These are phyloP conservation scores for Pentamera pediparva DNA, from an alignment of 53 echinoderm and acorn worm species.

Conservation along the genomic window DNA sequence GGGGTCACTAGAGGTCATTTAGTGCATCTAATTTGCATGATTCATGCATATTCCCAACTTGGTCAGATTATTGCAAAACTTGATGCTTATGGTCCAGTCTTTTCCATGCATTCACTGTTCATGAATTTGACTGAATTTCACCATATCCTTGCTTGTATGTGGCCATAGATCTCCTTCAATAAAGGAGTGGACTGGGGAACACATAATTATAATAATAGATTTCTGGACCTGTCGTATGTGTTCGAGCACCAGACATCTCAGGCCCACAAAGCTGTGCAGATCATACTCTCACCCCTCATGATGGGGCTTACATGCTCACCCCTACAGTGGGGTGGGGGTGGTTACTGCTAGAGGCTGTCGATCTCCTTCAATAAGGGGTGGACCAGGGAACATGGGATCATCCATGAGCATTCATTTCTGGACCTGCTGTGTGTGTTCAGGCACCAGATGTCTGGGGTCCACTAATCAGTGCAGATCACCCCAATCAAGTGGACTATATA, in stretches of 20 bases:
- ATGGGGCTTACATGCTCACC: no score
- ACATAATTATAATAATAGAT: conserved; percentile 71
- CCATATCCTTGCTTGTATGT: no score
- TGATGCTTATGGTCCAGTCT: no score
- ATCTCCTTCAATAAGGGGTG: conserved; percentile 84
- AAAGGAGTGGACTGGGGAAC: conserved; percentile 71
- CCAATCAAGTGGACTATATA: no score
- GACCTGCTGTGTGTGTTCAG: conserved; percentile 93
- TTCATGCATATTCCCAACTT: no score
- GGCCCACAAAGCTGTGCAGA: conserved; percentile 79
- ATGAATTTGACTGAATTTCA: no score
- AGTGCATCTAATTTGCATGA: no score
- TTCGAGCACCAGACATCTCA: conserved; percentile 85
- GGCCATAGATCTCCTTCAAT: conserved; percentile 90
- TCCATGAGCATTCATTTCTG: conserved; percentile 90
- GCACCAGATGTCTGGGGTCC: conserved; percentile 85
- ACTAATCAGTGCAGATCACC: conserved; percentile 73
- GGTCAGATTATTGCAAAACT: no score
- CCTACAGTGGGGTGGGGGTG: background rate
- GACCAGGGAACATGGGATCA: conserved; percentile 61
- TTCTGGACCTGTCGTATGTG: conserved; percentile 95
- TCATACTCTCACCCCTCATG: no score
- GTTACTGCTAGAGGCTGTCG: conserved; percentile 57
- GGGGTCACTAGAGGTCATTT: no score
- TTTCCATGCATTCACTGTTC: no score